Evolutionary conservation across 2,888 invertebrate genomes (phyloP), one percentile per base, ranked within the genome.

Genomic region (Troilus luridus): DNA sequence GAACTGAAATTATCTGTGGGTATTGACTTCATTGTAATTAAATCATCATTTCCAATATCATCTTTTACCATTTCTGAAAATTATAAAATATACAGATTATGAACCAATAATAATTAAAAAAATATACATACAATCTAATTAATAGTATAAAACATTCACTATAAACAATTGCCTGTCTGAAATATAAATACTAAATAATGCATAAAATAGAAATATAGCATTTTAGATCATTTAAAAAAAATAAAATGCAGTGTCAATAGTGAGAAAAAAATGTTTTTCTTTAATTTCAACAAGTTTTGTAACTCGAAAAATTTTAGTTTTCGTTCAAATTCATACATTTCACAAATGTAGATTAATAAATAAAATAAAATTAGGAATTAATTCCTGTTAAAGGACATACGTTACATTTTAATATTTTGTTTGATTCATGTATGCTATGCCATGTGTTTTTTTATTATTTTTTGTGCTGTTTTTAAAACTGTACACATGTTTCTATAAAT

Each of bases 61-160:
- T 85, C 85, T 85, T 85, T 56, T n/a, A 56, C 56, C 56, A 85
- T 85, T 5, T 85, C 85, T 85, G 56, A n/a, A 85, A 85, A 85
- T 85, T 56, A 85, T 58, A 56, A 85, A 81, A 85, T 54, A 85
- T 58, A 41, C n/a, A 58, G 56, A 85, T 85, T 14, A 24, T 67
- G 9, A 10, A 11, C n/a, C n/a, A n/a, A 64, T n/a, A 10, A n/a
- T 64, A 64, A 64, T 64, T 2, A 17, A 62, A n/a, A 64, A n/a
- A 64, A 64, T 64, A 64, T 64, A 64, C 64, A 64, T 0, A 10
- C n/a, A 41, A 64, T n/a, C 64, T 10, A 64, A 12, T 14, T n/a
- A 64, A 2, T 64, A 60, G 1, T n/a, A 64, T 14, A n/a, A 24
- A 67, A 67, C 67, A 67, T 67, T 67, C n/a, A 67, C 67, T 67